A percentile compares a stretch with the other conserved stretches of the same genome.
Evolutionary conservation across 2,797 vertebrate genomes (phyloP).

Genomic region (Balearica regulorum): DNA sequence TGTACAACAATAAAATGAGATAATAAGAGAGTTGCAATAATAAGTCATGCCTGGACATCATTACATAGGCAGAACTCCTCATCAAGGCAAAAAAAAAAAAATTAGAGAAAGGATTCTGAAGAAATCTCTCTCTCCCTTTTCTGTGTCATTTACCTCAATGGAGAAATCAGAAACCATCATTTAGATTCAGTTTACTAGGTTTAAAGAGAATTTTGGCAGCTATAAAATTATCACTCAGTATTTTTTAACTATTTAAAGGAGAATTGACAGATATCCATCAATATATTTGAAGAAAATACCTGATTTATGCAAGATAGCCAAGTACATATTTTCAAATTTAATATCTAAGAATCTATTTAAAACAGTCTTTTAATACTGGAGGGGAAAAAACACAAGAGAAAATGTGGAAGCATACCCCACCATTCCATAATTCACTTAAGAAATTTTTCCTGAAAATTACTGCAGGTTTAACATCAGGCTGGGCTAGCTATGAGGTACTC

Average conservation of each 20-base stretch:
- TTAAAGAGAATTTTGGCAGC: background rate
- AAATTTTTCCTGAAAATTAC: background rate
- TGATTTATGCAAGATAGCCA: background rate
- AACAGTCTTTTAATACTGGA: background rate
- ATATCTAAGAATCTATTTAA: background rate
- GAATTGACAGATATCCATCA: background rate
- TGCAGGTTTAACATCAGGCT: background rate
- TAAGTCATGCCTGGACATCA: background rate
- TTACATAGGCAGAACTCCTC: background rate
- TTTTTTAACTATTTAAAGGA: background rate
- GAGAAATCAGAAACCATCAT: background rate
- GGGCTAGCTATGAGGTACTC: background rate
- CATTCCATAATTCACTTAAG: background rate
- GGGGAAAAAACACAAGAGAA: background rate
- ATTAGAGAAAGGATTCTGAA: background rate
- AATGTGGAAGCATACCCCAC: background rate
- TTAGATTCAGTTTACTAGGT: background rate
- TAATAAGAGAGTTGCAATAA: background rate
- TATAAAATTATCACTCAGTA: background rate
- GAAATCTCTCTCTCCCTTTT: background rate
- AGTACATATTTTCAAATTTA: background rate
- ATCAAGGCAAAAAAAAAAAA: background rate
- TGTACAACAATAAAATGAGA: background rate
- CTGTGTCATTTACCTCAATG: background rate
- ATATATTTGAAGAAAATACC: background rate